A percentile compares a stretch with the other conserved stretches of the same genome.
These are phyloP conservation scores for Zaprionus lineosus DNA, from an alignment of 2,888 invertebrate species.

Conservation along the genomic window DNA sequence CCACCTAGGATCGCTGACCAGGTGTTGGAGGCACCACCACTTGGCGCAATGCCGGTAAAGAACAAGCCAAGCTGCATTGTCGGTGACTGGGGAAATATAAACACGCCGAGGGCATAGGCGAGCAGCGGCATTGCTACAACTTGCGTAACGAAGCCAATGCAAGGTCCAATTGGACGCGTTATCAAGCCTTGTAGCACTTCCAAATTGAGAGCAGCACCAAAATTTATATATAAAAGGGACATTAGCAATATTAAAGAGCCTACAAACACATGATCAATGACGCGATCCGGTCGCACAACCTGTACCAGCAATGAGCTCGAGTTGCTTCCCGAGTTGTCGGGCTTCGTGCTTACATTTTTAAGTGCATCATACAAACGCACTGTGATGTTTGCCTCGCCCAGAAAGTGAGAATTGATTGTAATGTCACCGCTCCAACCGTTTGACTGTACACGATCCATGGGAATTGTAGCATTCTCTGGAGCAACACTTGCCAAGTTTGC, in stretches of 20 bases:
- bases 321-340: slow-evolving; percentile 35
- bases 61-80: slow-evolving; percentile 93
- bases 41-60: slow-evolving; percentile 94
- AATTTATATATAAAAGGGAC: slow-evolving; percentile 93
- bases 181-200: slow-evolving; percentile 70
- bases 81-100: slow-evolving; percentile 87
- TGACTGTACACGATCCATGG: slow-evolving; percentile 33
- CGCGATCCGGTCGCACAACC: slow-evolving; percentile 85
- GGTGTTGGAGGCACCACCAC: slow-evolving; percentile 98
- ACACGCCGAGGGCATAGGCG: slow-evolving; percentile 88
- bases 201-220: slow-evolving; percentile 93
- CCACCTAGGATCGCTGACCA: slow-evolving; percentile 96
- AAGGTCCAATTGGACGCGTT: slow-evolving; percentile 86
- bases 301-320: slow-evolving; percentile 83
- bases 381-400: slow-evolving; percentile 78
- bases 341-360: slow-evolving; percentile 53
- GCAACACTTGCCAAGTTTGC: slow-evolving; percentile 62
- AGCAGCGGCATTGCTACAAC: slow-evolving; percentile 94
- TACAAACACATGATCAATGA: slow-evolving; percentile 89
- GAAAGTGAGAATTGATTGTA: slow-evolving; percentile 67
- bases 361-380: slow-evolving; percentile 58
- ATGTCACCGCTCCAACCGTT: slow-evolving; percentile 74
- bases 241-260: slow-evolving; percentile 89
- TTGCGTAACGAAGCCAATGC: slow-evolving; percentile 90
- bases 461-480: slow-evolving; percentile 49